phyloP scores from a whole-genome alignment of 2,797 vertebrate genomes.

The Enteromius anoplus region DNA sequence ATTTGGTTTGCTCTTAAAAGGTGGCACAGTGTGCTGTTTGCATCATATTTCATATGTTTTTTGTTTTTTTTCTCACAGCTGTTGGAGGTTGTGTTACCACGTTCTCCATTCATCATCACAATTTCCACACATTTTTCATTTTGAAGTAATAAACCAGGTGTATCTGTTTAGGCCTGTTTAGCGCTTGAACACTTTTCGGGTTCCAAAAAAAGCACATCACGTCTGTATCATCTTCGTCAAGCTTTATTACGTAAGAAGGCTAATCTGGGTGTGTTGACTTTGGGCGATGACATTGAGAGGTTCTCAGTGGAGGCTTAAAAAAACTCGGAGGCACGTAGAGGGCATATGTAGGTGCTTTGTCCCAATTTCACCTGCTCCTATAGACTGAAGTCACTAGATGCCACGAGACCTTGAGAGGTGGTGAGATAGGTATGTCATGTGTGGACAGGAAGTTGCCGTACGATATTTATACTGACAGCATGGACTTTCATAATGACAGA shows the following conservation, averaged over 20 bases:
- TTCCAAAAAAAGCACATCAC: neutral
- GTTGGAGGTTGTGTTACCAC: neutral
- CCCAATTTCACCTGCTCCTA: conserved; percentile 59
- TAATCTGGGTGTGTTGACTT: conserved; percentile 48
- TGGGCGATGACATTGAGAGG: conserved; percentile 62
- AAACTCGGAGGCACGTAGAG: conserved; percentile 57
- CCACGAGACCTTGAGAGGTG: conserved; percentile 35
- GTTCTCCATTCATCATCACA: conserved; percentile 23
- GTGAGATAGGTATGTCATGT: conserved; percentile 23
- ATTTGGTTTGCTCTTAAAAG: conserved; percentile 14
- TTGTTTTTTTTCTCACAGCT: conserved; percentile 16
- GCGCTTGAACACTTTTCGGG: neutral
- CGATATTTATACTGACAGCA: neutral
- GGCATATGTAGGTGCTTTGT: conserved; percentile 55
- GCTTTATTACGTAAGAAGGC: conserved; percentile 23
- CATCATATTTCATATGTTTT: neutral
- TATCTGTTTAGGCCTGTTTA: neutral
- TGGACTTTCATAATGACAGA: neutral
- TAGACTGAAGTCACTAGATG: conserved; percentile 30
- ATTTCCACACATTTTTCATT: neutral
- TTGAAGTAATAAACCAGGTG: conserved; percentile 23
- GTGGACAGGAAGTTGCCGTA: conserved; percentile 39
- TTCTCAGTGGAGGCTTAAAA: conserved; percentile 60
- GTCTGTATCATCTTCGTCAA: neutral
- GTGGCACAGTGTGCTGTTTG: neutral